Base-by-base conservation (phyloP, 2,113 vertebrate genomes). In the Azemiops feae region DNA sequence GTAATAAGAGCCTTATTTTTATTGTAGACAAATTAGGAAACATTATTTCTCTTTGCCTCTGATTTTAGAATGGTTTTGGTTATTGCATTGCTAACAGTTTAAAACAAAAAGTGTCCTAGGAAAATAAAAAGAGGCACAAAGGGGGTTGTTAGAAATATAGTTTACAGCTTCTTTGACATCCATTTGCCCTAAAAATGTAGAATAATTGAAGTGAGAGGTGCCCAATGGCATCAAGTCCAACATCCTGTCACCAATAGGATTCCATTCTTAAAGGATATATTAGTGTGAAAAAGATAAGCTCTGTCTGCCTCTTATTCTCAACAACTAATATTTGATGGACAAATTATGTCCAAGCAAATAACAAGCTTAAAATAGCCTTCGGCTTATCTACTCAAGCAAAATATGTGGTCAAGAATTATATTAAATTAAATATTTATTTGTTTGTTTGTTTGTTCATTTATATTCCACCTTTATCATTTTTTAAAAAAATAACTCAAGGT, bases 71-170 rank as follows among this genome's bases (percentile, higher is more conserved):
- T 4, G 90, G 18, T 43, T 94, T 18, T 88, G 93, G 45, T 87
- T 85, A 16, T 60, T 94, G 43, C 91, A 34, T 54, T 92, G 81
- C 57, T 92, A 88, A 93, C 30, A 81, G 16, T 93, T 69, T 87
- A 69, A 54, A 12, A 2, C 0, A 0, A 89, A 39, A 43, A 50
- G 25, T 60, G 16, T 89, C 88, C 39, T 87, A 50, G 57, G 52
- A 57, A 92, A 94, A 53, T 92, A 12, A 86, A 85, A 11, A 0
- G 1, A 86, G 1, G 69, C 4, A 0, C 8, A 22, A 5, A 34
- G 90, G 81, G 92, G 50, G 27, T 81, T 45, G 16, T 55, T 93
- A 92, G 3, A 39, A 58, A 93, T 18, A 25, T 43, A 64, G 25
- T 14, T 74, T 34, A 74, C 14, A 34, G 16, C n/a, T 88, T 92